Evolutionary conservation across 2,888 invertebrate genomes (phyloP).

Genomic region (Pharmacophagus antenor): DNA sequence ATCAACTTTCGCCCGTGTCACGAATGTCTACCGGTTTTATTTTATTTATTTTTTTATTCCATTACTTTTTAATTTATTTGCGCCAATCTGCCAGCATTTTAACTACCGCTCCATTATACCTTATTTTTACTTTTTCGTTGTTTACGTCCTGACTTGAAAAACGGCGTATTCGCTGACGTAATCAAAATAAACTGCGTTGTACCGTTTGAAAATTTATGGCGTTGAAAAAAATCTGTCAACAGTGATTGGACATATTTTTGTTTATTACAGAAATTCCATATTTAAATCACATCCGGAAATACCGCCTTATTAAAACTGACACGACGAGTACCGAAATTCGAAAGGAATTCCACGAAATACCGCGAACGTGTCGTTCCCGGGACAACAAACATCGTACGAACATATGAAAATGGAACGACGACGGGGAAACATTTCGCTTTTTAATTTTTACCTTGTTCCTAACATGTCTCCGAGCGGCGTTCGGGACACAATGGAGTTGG

Average conservation of each 20-base stretch:
- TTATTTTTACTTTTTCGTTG: no score
- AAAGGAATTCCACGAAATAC: neutral
- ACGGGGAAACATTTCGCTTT: slow-evolving; percentile 4
- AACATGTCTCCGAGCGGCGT: slow-evolving; percentile 41
- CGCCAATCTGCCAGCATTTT: neutral
- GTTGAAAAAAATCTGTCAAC: no score
- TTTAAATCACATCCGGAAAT: neutral
- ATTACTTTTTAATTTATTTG: slow-evolving; percentile 1
- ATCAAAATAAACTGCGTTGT: no score
- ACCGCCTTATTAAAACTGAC: neutral
- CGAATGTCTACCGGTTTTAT: neutral
- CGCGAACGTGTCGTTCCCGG: neutral
- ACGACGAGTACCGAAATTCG: neutral
- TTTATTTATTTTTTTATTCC: neutral
- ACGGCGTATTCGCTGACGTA: no score
- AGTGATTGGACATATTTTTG: no score
- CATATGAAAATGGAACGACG: neutral
- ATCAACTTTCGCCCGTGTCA: neutral
- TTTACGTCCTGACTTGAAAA: no score
- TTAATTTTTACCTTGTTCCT: slow-evolving; percentile 12
- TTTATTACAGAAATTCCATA: neutral
- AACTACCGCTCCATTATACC: neutral
- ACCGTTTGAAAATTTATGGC: no score
- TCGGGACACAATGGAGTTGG: slow-evolving; percentile 53
- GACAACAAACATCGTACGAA: neutral